A percentile compares a stretch with the other conserved stretches of the same genome.
phyloP scores from a whole-genome alignment of 2,888 invertebrate species.

The Camptogramma bilineatum region DNA sequence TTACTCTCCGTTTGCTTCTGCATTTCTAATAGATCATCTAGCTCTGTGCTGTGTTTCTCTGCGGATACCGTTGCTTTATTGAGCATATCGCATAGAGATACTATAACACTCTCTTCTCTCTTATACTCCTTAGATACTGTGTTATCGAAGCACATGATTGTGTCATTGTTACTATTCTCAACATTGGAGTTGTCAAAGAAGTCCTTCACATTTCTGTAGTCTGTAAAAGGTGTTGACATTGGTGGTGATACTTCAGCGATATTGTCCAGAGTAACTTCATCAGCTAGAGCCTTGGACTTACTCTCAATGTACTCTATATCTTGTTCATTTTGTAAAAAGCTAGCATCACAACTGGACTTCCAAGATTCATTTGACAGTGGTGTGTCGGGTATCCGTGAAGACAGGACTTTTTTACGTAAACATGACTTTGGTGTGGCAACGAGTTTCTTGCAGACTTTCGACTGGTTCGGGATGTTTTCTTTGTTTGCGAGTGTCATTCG shows the following conservation, averaged over 20 bases:
- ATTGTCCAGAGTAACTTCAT: conserved; percentile 61
- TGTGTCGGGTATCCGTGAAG: conserved; percentile 56
- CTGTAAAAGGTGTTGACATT: conserved; percentile 72
- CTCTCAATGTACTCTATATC: conserved; percentile 67
- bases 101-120: conserved; percentile 71
- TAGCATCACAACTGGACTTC: conserved; percentile 71
- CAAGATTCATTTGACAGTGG: conserved; percentile 67
- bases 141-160: conserved; percentile 72
- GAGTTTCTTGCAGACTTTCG: conserved; percentile 34
- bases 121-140: conserved; percentile 52
- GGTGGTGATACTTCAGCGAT: conserved; percentile 67
- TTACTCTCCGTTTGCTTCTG: conserved; percentile 61
- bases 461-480: conserved; percentile 56
- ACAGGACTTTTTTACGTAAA: conserved; percentile 38
- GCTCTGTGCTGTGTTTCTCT: conserved; percentile 53
- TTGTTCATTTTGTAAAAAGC: conserved; percentile 73
- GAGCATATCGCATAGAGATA: conserved; percentile 70
- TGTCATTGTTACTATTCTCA: conserved; percentile 64
- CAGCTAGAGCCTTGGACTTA: conserved; percentile 52
- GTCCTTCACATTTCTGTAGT: conserved; percentile 68
- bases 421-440: conserved; percentile 36
- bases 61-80: conserved; percentile 65
- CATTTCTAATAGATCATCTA: conserved; percentile 61
- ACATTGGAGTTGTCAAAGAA: conserved; percentile 65
- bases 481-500: conserved; percentile 62